Conservation (phyloP, 2,888 invertebrate genomes). For the Pocota personata region DNA sequence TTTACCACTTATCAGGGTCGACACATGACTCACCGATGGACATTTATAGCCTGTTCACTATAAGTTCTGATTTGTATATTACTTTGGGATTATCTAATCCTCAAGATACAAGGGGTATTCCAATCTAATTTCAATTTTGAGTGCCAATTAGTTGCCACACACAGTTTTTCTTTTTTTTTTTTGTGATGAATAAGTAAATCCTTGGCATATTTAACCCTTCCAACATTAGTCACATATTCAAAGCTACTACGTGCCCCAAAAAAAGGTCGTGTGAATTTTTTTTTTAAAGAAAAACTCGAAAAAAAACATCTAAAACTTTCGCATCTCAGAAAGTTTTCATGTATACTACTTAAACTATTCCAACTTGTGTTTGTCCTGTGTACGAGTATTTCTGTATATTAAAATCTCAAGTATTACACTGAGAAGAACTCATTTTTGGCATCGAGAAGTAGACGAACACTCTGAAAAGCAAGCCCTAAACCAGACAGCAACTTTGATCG, state of each 20-base stretch:
- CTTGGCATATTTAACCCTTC: conserved; percentile 46
- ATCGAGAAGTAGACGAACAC: neutral
- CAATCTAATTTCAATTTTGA: neutral
- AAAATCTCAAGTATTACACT: conserved; percentile 49
- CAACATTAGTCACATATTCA: conserved; percentile 20
- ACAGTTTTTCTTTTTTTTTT: neutral
- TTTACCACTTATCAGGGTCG: neutral
- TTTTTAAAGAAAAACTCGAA: neutral
- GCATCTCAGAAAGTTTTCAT: conserved; percentile 50
- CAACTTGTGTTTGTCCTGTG: conserved; percentile 55
- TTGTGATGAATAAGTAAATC: neutral
- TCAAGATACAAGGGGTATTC: neutral
- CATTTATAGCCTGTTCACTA: neutral
- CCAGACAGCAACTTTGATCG: conserved; percentile 60
- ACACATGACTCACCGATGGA: neutral
- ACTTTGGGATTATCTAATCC: no score
- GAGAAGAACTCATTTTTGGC: conserved; percentile 35
- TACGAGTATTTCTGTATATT: conserved; percentile 62
- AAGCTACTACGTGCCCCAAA: conserved; percentile 23
- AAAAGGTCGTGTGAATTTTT: neutral
- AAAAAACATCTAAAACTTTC: conserved; percentile 37
- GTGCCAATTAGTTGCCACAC: neutral
- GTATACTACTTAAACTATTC: conserved; percentile 39
- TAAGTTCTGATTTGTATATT: no score
- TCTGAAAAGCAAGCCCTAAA: conserved; percentile 6